A percentile compares a stretch with the other conserved stretches of the same genome.
Evolutionary conservation across 2,888 invertebrate genomes (phyloP).

Genomic region (Meghimatium bilineatum): DNA sequence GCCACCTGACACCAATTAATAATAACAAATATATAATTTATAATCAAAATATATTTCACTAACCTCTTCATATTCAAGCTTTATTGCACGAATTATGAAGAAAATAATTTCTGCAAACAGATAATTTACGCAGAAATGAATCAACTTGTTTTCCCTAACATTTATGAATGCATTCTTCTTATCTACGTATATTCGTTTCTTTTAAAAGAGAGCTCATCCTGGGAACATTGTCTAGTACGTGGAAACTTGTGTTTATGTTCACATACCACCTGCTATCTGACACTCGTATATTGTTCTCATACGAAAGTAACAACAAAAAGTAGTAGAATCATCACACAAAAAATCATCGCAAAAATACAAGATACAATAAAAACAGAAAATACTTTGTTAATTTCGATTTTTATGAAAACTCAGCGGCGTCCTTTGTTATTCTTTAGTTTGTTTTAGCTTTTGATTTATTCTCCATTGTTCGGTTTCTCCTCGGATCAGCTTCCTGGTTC

Average conservation of each 20-base stretch:
- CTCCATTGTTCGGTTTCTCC: neutral
- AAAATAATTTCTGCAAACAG: no score
- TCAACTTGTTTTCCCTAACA: no score
- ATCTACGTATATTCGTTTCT: no score
- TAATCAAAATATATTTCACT: no score
- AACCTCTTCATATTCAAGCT: no score
- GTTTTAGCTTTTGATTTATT: constrained; percentile 1
- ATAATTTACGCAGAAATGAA: no score
- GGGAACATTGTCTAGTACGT: neutral
- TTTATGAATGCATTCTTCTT: no score
- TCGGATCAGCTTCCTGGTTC: neutral
- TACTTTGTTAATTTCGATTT: neutral
- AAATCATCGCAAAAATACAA: no score
- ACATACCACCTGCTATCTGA: neutral
- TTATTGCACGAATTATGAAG: no score
- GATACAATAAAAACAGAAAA: neutral
- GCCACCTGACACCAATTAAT: no score
- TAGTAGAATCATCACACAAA: no score
- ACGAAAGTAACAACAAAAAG: neutral
- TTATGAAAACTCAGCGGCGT: neutral
- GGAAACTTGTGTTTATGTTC: neutral
- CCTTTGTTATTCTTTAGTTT: neutral
- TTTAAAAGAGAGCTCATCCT: neutral
- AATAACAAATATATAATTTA: no score
- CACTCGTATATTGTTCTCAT: neutral